Conservation (phyloP, 2,888 invertebrate species). For the Harmothoe impar region DNA sequence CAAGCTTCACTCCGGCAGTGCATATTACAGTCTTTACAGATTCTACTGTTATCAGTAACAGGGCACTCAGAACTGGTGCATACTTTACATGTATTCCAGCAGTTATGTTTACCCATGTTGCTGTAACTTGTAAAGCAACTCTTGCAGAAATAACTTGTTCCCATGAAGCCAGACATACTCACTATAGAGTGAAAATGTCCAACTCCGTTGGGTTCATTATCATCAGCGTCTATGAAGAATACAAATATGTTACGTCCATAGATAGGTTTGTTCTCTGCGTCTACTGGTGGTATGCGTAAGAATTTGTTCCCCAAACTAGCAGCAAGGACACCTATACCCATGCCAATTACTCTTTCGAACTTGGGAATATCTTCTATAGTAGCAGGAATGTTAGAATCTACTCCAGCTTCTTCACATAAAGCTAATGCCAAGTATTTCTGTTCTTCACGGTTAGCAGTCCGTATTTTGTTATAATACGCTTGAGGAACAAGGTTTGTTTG, state of each 20-base stretch:
- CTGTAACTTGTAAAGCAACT: neutral
- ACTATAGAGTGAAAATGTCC: conserved; percentile 25
- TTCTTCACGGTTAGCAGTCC: neutral
- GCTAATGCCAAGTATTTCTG: neutral
- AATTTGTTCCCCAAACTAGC: neutral
- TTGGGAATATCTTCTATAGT: neutral
- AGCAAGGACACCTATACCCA: neutral
- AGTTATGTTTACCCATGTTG: neutral
- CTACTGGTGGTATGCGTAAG: conserved; percentile 4
- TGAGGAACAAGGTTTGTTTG: neutral
- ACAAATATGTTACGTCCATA: neutral
- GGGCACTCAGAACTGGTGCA: neutral
- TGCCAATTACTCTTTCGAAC: neutral
- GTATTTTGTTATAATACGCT: neutral
- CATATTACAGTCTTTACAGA: neutral
- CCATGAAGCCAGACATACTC: neutral
- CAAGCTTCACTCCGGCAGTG: neutral
- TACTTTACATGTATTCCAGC: neutral
- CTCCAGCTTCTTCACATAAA: neutral
- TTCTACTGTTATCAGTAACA: neutral
- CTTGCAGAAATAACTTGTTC: neutral
- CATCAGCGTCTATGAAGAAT: neutral
- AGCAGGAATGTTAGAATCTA: neutral
- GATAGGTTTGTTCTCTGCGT: no score
- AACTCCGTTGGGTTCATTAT: neutral